Conservation (phyloP, 2,888 invertebrate species). For the Spodoptera littoralis region DNA sequence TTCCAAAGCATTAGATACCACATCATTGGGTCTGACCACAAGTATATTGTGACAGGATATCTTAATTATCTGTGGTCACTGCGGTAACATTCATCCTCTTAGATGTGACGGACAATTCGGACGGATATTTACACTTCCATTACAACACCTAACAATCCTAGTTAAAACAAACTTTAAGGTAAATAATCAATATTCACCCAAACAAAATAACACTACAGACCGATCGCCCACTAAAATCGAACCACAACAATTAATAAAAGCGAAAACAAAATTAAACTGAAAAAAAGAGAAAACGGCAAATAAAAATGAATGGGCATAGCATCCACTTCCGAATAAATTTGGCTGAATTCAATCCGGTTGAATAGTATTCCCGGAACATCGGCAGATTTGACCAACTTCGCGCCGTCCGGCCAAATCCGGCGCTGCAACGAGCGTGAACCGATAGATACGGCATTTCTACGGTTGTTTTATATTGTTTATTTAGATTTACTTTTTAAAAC, state of each 20-base stretch:
- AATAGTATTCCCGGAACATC: slow-evolving; percentile 58
- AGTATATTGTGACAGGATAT: not conserved
- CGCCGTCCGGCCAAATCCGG: slow-evolving; percentile 59
- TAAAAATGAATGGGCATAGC: slow-evolving; percentile 40
- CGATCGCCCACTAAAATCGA: not conserved
- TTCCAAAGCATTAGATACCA: too few species aligned
- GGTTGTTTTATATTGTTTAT: slow-evolving; percentile 32
- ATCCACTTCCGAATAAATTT: slow-evolving; percentile 60
- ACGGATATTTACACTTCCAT: too few species aligned
- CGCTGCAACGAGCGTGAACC: slow-evolving; percentile 27
- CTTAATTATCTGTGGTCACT: slow-evolving; percentile 4
- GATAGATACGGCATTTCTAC: slow-evolving; percentile 44
- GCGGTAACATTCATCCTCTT: not conserved
- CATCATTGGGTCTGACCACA: not conserved
- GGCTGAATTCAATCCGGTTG: slow-evolving; percentile 58
- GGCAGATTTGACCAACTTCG: slow-evolving; percentile 68
- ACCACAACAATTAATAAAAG: slow-evolving; percentile 6
- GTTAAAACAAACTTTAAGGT: too few species aligned
- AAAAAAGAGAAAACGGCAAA: slow-evolving; percentile 15
- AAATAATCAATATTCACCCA: too few species aligned
- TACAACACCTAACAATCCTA: too few species aligned
- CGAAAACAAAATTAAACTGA: slow-evolving; percentile 18
- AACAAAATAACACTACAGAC: not conserved
- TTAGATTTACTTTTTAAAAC: slow-evolving; percentile 13
- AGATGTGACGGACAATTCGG: too few species aligned